A percentile compares a stretch with the other conserved stretches of the same genome.
These are phyloP conservation scores for Morpho helenor DNA, from an alignment of 2,888 invertebrate species.

Conservation along the genomic window DNA sequence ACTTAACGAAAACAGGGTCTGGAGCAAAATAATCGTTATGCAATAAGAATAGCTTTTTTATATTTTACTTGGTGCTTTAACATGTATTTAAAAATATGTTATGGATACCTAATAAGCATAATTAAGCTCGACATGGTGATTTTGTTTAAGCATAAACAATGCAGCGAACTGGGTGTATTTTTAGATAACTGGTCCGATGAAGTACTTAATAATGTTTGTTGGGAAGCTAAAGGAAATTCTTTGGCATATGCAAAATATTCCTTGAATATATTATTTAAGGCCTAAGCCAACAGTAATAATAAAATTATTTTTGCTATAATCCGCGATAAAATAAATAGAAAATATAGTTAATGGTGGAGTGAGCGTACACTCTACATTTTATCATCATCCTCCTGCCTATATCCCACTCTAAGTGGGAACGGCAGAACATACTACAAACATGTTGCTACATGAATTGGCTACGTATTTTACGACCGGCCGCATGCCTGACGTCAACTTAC, in stretches of 20 bases:
- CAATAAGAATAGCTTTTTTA: slow-evolving; percentile 2
- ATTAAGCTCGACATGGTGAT: neutral
- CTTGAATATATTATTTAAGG: neutral
- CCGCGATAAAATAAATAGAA: too few relatives aligned
- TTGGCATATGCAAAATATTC: neutral
- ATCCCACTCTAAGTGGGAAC: too few relatives aligned
- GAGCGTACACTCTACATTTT: too few relatives aligned
- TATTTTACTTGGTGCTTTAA: slow-evolving; percentile 4
- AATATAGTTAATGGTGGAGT: too few relatives aligned
- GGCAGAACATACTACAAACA: too few relatives aligned
- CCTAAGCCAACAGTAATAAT: neutral
- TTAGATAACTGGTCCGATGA: slow-evolving; percentile 8
- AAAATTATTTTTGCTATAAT: too few relatives aligned
- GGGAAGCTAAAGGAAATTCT: neutral
- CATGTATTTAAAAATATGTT: slow-evolving; percentile 11
- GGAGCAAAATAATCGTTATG: neutral
- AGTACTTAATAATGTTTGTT: slow-evolving; percentile 5
- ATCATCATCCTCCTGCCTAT: too few relatives aligned
- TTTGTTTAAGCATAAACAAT: slow-evolving; percentile 6
- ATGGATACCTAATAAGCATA: slow-evolving; percentile 10
- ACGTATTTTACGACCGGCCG: too few relatives aligned
- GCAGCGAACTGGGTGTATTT: slow-evolving; percentile 5
- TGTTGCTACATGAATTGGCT: too few relatives aligned
- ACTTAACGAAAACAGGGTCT: too few relatives aligned
- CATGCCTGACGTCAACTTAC: too few relatives aligned